Conservation (phyloP, 2,797 vertebrate species). For the Columba guinea region DNA sequence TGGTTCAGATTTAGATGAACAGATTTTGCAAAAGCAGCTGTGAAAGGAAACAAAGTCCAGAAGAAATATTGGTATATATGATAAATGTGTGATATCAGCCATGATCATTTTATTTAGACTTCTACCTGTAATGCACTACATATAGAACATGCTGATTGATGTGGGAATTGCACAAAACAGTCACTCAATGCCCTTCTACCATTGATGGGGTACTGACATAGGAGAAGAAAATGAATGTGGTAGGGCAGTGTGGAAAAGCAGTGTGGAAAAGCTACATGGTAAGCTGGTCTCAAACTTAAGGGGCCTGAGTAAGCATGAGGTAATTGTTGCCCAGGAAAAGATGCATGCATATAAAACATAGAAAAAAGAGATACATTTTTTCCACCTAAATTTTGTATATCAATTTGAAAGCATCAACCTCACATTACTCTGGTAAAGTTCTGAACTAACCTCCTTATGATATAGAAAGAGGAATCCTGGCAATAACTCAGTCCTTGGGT, state of each 20-base stretch:
- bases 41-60: background rate
- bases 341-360: background rate
- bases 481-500: background rate
- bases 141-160: background rate
- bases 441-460: background rate
- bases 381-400: background rate
- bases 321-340: background rate
- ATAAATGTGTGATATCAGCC: background rate
- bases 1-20: background rate
- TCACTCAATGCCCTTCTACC: background rate
- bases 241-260: background rate
- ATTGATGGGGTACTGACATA: background rate
- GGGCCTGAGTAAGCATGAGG: background rate
- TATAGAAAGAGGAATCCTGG: background rate
- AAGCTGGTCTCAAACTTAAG: background rate
- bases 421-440: background rate
- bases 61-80: background rate
- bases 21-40: background rate
- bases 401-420: background rate
- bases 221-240: background rate
- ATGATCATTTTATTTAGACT: background rate
- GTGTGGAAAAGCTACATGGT: background rate
- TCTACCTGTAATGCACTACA: background rate
- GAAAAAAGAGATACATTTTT: background rate
- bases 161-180: background rate